Evolutionary conservation across 1,140 invertebrate species (phyloP).

Genomic region (Hormaphis cornu): DNA sequence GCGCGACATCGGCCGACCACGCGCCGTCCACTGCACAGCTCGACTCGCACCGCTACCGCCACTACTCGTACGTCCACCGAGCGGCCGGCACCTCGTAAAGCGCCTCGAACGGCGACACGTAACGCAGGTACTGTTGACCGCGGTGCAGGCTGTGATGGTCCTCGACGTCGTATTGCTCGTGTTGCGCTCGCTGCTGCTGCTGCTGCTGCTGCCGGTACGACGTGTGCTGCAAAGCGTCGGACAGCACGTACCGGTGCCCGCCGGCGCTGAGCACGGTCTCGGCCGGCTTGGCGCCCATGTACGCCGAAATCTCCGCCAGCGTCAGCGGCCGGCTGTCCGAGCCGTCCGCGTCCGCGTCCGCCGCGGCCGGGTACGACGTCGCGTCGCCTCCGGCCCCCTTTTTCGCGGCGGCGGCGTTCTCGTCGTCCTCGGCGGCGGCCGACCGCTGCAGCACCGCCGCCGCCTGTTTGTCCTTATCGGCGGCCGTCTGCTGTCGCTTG

Average conservation of each 20-base stretch:
- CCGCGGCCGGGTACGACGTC: neutral
- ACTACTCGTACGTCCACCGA: conserved; percentile 8
- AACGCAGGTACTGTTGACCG: neutral
- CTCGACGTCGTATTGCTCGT: neutral
- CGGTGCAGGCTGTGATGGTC: neutral
- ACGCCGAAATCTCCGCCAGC: conserved; percentile 17
- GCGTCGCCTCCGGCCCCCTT: neutral
- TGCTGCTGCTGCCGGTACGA: neutral
- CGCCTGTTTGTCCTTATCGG: neutral
- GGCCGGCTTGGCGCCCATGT: conserved; percentile 20
- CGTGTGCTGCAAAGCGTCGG: neutral
- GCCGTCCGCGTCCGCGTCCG: conserved; percentile 2
- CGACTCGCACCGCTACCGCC: no score
- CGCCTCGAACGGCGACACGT: conserved; percentile 17
- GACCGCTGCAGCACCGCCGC: neutral
- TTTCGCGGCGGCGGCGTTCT: neutral
- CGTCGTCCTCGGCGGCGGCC: neutral
- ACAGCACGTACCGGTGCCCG: conserved; percentile 15
- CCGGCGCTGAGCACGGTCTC: conserved; percentile 17
- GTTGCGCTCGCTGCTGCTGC: neutral
- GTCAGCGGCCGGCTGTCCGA: conserved; percentile 14
- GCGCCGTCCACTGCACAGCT: no score
- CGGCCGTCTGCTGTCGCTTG: neutral
- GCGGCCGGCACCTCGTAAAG: conserved; percentile 4
- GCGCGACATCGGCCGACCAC: no score